Evolutionary conservation across 1,140 invertebrate genomes (phyloP).

Genomic region (Drosophila tsacasi): DNA sequence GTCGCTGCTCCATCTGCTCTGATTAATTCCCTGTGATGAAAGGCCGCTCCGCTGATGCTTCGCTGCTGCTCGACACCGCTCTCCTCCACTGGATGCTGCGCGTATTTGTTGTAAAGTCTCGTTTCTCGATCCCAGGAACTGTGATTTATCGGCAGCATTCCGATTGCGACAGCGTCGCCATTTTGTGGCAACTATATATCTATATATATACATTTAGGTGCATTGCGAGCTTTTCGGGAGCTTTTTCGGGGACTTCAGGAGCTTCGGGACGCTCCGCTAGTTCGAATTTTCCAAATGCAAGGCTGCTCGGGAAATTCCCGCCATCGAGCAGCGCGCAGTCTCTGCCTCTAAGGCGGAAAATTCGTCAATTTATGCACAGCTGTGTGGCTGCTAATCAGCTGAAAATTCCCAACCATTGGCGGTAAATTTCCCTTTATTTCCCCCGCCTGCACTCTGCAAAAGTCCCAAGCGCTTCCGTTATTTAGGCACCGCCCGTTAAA

Average conservation of each 20-base stretch:
- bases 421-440: constrained; percentile 72
- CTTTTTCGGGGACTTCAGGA: constrained; percentile 45
- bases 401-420: constrained; percentile 8
- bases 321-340: constrained; percentile 32
- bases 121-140: constrained; percentile 44
- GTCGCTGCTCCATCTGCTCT: constrained; percentile 77
- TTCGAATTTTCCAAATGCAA: constrained; percentile 40
- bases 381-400: constrained; percentile 12
- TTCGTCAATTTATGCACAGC: constrained; percentile 12
- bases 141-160: constrained; percentile 75
- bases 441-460: constrained; percentile 30
- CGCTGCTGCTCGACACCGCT: not conserved
- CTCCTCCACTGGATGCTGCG: constrained; percentile 17
- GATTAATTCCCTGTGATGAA: constrained; percentile 79
- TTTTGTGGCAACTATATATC: constrained; percentile 37
- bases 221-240: constrained; percentile 45
- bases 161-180: constrained; percentile 53
- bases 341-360: constrained; percentile 24
- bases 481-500: constrained; percentile 70
- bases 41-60: constrained; percentile 57
- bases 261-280: constrained; percentile 50
- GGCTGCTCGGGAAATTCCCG: constrained; percentile 22
- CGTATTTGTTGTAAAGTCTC: constrained; percentile 1
- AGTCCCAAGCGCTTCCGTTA: constrained; percentile 27
- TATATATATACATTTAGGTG: no score